phyloP scores from a whole-genome alignment of 1,140 invertebrate genomes.

The Leptestheria dahalacensis region DNA sequence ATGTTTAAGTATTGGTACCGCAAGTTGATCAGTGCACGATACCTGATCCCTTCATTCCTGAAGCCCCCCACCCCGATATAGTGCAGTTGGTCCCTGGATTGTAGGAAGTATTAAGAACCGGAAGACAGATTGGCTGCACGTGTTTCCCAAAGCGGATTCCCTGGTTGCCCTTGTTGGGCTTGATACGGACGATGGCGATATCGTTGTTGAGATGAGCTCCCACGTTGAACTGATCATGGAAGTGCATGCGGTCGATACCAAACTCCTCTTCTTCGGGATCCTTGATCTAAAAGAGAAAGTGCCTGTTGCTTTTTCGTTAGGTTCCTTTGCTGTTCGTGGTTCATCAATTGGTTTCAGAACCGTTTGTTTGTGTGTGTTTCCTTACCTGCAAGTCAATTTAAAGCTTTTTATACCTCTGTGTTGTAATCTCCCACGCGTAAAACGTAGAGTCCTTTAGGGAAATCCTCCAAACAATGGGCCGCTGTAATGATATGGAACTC shows the following conservation, averaged over 20 bases:
- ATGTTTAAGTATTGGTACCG: too few species aligned
- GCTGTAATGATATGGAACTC: slow-evolving; percentile 56
- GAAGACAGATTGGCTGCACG: slow-evolving; percentile 59
- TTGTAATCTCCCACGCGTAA: slow-evolving; percentile 55
- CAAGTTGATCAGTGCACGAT: slow-evolving; percentile 22
- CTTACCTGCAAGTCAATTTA: background rate
- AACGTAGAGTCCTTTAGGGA: slow-evolving; percentile 45
- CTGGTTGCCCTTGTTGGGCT: slow-evolving; percentile 31
- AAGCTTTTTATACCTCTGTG: slow-evolving; percentile 34
- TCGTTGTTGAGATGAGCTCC: slow-evolving; percentile 53
- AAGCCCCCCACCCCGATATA: slow-evolving; percentile 63
- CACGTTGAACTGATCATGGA: slow-evolving; percentile 47
- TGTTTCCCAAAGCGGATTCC: slow-evolving; percentile 47
- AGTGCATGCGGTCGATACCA: slow-evolving; percentile 47
- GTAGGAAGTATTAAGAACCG: slow-evolving; percentile 35
- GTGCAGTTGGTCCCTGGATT: slow-evolving; percentile 45
- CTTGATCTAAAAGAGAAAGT: slow-evolving; percentile 27
- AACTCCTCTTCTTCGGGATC: slow-evolving; percentile 49
- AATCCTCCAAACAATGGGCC: slow-evolving; percentile 57
- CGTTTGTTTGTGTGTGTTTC: too few species aligned
- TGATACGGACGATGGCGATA: slow-evolving; percentile 49
- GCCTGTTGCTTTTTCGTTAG: too few species aligned
- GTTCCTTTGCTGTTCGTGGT: too few species aligned
- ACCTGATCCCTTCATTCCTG: slow-evolving; percentile 41
- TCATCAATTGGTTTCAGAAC: too few species aligned